Evolutionary conservation across 2,888 invertebrate species (phyloP), one percentile per base, ranked within the genome.

Genomic region (Hyposoter didymator): DNA sequence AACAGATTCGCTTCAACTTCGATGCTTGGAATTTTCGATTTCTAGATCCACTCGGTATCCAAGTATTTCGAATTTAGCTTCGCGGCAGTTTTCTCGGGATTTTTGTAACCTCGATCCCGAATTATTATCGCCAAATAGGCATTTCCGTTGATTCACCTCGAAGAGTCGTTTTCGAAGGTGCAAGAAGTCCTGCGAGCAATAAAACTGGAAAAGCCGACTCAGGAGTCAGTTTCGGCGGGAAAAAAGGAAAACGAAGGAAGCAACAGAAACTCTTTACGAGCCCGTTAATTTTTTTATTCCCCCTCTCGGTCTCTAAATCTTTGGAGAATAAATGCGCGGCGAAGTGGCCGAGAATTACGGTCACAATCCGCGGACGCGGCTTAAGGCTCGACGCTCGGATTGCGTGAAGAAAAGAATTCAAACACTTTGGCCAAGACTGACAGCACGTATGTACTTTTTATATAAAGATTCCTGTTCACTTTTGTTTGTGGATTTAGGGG

Each of bases 371-470:
- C 85, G 84, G 85, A 91, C 76, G 76, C 75, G 76, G 82, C 84
- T 84, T 84, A 80, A 74, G 39, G 47, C 14, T 62, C 76, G 74
- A 78, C 78, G 45, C n/a, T 39, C 67, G 76, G 87, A 78, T 86
- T 89, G 84, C 88, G 88, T 75, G 88, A 85, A 89, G 87, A 89
- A 82, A 88, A 88, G 89, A 87, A 89, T 89, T 89, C 88, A 49
- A 87, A 73, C 74, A n/a, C 62, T 73, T 73, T 49, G 43, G 28
- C 39, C 73, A 55, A 66, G 55, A 78, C 47, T 66, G 32, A 45
- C 45, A 62, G 67, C n/a, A 22, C n/a, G 45, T 19, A 59, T 22
- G 69, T 55, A 14, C 55, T 17, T 59, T n/a, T 35, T 69, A 59
- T 43, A 43, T 62, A 22, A 43, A 45, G 22, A 39, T 73, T 32